Conservation (phyloP, 2,797 vertebrate species). For the Botia kubotai region DNA sequence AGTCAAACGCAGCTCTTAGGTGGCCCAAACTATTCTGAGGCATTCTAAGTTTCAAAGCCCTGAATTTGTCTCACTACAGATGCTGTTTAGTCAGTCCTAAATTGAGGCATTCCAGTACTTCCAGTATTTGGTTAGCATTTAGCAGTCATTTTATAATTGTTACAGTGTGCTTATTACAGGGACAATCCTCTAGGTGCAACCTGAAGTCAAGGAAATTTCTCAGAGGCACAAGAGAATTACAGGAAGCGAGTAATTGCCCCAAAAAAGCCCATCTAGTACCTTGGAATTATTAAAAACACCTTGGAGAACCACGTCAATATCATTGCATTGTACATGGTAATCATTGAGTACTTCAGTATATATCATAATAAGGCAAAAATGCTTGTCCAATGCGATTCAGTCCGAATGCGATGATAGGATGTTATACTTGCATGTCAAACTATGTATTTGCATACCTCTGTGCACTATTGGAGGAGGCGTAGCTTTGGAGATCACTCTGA, state of each 20-base stretch:
- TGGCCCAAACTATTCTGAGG: conserved; percentile 39
- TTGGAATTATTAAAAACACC: no score
- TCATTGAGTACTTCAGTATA: no score
- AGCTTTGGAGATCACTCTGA: no score
- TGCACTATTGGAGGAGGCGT: no score
- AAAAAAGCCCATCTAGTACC: no score
- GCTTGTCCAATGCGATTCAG: no score
- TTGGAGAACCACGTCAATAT: no score
- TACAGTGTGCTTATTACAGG: neutral
- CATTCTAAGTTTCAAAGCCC: conserved; percentile 37
- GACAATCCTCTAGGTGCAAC: neutral
- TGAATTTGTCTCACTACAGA: neutral
- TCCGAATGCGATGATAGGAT: no score
- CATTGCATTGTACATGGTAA: no score
- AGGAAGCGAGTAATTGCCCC: neutral
- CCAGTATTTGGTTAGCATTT: neutral
- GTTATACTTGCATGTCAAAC: no score
- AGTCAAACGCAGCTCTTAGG: conserved; percentile 47
- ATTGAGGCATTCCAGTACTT: neutral
- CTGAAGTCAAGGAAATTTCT: neutral
- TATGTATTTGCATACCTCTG: no score
- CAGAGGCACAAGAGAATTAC: neutral
- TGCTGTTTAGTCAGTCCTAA: neutral
- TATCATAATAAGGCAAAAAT: no score
- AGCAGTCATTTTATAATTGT: conserved; percentile 4